A percentile compares a stretch with the other conserved stretches of the same genome.
These are phyloP conservation scores for Sarcophaga rosellei DNA, from an alignment of 2,888 invertebrate genomes.

Conservation along the genomic window DNA sequence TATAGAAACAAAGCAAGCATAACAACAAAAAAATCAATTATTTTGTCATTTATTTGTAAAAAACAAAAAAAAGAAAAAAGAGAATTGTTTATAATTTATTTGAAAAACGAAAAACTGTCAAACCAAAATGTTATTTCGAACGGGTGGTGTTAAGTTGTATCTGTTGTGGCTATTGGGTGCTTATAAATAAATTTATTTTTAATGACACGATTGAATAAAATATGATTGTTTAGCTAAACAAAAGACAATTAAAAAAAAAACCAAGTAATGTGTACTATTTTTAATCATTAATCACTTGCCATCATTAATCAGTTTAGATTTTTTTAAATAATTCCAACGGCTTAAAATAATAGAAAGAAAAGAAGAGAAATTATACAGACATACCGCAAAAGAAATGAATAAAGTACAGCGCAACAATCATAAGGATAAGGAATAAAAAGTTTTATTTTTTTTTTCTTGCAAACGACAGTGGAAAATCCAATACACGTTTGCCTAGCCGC, in stretches of 20 bases:
- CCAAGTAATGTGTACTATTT: neutral
- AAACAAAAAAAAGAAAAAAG: neutral
- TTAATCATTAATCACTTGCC: slow-evolving; percentile 66
- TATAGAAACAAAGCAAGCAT: neutral
- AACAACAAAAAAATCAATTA: slow-evolving; percentile 43
- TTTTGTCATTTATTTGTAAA: slow-evolving; percentile 36
- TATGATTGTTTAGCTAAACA: slow-evolving; percentile 52
- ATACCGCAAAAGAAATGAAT: slow-evolving; percentile 58
- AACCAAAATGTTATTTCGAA: neutral
- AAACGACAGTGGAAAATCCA: no score
- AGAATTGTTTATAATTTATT: neutral
- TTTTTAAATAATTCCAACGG: slow-evolving; percentile 20
- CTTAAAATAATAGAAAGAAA: slow-evolving; percentile 13
- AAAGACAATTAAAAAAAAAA: slow-evolving; percentile 43
- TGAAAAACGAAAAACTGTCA: neutral
- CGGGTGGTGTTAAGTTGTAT: neutral
- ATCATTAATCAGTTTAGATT: slow-evolving; percentile 65
- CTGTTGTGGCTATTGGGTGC: neutral
- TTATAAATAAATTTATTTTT: slow-evolving; percentile 35
- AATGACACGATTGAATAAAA: slow-evolving; percentile 45
- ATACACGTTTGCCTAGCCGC: no score
- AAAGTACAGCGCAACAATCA: slow-evolving; percentile 15
- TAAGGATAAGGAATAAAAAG: slow-evolving; percentile 6
- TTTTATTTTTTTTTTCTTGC: no score
- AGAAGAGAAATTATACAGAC: slow-evolving; percentile 43